Evolutionary conservation across 1,140 invertebrate species (phyloP).

Genomic region (Eueides isabella): DNA sequence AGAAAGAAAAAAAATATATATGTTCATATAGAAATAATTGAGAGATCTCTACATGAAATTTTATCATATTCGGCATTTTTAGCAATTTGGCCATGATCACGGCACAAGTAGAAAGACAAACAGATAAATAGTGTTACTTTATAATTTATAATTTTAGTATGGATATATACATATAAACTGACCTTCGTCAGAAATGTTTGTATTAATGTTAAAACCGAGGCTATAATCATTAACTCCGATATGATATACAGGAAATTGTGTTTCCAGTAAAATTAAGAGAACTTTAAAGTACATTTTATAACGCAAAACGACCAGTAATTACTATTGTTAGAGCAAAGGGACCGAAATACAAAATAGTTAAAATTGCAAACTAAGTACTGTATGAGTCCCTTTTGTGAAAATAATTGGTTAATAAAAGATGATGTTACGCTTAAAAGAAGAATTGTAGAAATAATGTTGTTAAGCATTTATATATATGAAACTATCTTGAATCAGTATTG

Average conservation of each 20-base stretch:
- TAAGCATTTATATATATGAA: too few relatives aligned
- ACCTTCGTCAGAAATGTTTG: neutral
- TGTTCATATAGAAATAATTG: too few relatives aligned
- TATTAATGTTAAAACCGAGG: neutral
- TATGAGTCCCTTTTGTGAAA: constrained; percentile 26
- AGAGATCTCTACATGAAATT: too few relatives aligned
- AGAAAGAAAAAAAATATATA: too few relatives aligned
- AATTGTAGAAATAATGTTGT: neutral
- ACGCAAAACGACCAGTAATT: constrained; percentile 33
- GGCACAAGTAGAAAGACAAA: too few relatives aligned
- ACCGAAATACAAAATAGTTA: constrained; percentile 33
- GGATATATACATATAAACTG: neutral
- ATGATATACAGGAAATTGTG: constrained; percentile 18
- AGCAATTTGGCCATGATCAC: too few relatives aligned
- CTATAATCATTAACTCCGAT: constrained; percentile 6
- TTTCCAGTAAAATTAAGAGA: constrained; percentile 33
- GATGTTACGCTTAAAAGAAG: constrained; percentile 26
- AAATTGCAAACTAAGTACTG: constrained; percentile 19
- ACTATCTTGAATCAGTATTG: too few relatives aligned
- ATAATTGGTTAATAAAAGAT: constrained; percentile 32
- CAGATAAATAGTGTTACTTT: too few relatives aligned
- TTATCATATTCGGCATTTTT: too few relatives aligned
- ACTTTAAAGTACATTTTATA: constrained; percentile 38
- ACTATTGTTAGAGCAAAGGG: constrained; percentile 31
- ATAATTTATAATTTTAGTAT: too few relatives aligned